Evolutionary conservation across 2,113 vertebrate genomes (phyloP).

Genomic region (Sapajus apella): DNA sequence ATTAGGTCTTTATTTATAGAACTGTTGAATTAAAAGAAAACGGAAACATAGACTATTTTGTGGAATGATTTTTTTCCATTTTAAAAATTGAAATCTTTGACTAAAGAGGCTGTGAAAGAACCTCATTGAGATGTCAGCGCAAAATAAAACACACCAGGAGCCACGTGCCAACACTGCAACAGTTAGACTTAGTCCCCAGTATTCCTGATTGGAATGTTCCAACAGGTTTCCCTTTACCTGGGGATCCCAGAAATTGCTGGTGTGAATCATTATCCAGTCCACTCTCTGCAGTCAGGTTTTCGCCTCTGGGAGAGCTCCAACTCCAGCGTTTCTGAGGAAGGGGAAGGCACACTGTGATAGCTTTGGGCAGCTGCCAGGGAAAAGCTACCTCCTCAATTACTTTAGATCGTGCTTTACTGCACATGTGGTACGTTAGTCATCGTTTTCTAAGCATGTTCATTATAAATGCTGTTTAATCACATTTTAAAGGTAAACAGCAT

Average conservation of each 20-base stretch:
- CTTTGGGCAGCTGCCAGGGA: constrained; percentile 44
- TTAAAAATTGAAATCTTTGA: constrained; percentile 15
- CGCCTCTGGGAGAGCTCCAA: not conserved
- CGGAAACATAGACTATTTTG: constrained; percentile 1
- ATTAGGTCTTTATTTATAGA: constrained; percentile 39
- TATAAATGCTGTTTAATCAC: constrained; percentile 62
- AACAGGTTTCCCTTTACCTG: not conserved
- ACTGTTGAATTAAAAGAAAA: constrained; percentile 15
- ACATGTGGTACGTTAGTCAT: constrained; percentile 56
- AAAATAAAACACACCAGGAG: not conserved
- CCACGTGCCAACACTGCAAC: not conserved
- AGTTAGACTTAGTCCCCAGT: not conserved
- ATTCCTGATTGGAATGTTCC: not conserved
- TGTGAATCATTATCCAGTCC: not conserved
- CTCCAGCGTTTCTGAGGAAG: not conserved
- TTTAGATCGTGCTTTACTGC: constrained; percentile 38
- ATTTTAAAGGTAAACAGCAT: constrained; percentile 69
- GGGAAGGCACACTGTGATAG: not conserved
- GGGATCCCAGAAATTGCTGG: not conserved
- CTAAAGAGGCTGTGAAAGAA: not conserved
- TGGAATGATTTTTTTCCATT: constrained; percentile 1
- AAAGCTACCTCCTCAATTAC: not conserved
- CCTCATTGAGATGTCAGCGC: not conserved
- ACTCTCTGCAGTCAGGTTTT: not conserved
- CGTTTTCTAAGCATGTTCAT: constrained; percentile 57